phyloP scores from a whole-genome alignment of 1,140 invertebrate species.

The Thaumetopoea pityocampa region DNA sequence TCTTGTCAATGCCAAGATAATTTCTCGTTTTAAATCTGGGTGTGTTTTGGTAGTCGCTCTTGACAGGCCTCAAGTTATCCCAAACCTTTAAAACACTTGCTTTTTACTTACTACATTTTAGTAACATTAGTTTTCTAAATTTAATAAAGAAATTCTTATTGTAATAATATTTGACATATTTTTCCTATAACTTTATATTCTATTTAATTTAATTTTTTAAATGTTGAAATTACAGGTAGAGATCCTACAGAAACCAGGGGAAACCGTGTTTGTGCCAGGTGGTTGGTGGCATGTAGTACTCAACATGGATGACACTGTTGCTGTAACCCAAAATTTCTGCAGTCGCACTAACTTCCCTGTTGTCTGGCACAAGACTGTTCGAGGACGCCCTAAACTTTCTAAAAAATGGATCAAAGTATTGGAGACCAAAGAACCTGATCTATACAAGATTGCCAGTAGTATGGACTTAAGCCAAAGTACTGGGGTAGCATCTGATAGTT shows the following conservation, averaged over 20 bases:
- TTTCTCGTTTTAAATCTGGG: no score
- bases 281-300: conserved; percentile 99
- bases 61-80: no score
- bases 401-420: conserved; percentile 87
- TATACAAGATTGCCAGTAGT: conserved; percentile 89
- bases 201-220: conserved; percentile 8
- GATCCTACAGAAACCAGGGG: conserved; percentile 97
- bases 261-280: conserved; percentile 98
- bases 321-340: conserved; percentile 99
- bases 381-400: conserved; percentile 95
- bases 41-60: no score
- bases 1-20: no score
- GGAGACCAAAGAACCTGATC: conserved; percentile 86
- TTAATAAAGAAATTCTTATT: no score
- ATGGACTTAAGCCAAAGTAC: conserved; percentile 92
- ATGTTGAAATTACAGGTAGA: conserved; percentile 82
- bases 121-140: no score
- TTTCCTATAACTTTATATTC: conserved; percentile 1
- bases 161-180: neutral
- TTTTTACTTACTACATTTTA: no score
- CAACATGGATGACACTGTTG: conserved; percentile 96
- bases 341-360: conserved; percentile 97
- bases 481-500: conserved; percentile 96
- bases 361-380: conserved; percentile 98
- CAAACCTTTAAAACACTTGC: no score